Percentiles rank a stretch among this genome's conserved stretches.
Evolutionary conservation across 2,113 vertebrate genomes (phyloP).

Genomic region (Gallinago undulata): DNA sequence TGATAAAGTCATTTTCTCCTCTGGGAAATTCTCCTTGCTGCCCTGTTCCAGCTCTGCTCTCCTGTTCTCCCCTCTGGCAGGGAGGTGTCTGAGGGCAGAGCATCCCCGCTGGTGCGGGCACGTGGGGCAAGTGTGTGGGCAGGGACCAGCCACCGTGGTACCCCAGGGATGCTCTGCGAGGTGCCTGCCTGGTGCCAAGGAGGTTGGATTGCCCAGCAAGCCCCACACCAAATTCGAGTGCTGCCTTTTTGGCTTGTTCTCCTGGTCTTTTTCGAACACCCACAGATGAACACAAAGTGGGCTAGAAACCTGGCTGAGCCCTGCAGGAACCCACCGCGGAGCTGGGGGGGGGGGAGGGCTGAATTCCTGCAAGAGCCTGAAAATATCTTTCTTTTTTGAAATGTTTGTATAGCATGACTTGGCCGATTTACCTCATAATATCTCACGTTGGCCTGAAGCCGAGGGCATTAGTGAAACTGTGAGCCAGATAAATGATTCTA

Average conservation of each 20-base stretch:
- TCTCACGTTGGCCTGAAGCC: slow-evolving; percentile 57
- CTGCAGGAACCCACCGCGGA: not conserved
- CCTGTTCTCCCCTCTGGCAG: not conserved
- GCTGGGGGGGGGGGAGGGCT: not conserved
- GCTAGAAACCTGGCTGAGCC: not conserved
- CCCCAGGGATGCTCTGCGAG: not conserved
- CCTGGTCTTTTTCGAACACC: not conserved
- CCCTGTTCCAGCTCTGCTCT: not conserved
- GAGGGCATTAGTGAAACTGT: slow-evolving; percentile 47
- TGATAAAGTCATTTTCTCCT: not conserved
- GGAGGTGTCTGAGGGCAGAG: not conserved
- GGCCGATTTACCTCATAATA: slow-evolving; percentile 61
- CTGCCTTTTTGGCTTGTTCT: not conserved
- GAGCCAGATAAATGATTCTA: slow-evolving; percentile 61
- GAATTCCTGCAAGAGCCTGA: slow-evolving; percentile 47
- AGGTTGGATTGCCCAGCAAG: fast-evolving
- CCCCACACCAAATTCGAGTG: fast-evolving
- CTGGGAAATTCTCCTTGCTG: not conserved
- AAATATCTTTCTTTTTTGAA: slow-evolving; percentile 56
- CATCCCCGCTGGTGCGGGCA: fast-evolving
- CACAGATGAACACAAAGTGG: fast-evolving
- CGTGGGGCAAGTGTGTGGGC: not conserved
- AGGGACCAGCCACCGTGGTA: fast-evolving
- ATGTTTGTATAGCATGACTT: slow-evolving; percentile 61
- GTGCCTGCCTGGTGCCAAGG: fast-evolving